Evolutionary conservation across 2,888 invertebrate species (phyloP).

Genomic region (Drosophila merina): DNA sequence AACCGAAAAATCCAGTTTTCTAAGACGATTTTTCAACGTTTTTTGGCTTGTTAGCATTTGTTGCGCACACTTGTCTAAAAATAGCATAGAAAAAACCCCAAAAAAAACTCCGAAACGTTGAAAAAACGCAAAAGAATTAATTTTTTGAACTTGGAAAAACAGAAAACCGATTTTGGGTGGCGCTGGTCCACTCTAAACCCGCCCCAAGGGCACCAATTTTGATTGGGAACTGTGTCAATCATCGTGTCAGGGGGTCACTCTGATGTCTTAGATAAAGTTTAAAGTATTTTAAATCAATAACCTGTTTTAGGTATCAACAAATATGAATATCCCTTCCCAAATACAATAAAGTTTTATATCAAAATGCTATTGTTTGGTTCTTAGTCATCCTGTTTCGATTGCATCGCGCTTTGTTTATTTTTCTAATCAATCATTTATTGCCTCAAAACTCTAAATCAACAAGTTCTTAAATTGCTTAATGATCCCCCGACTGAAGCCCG

Average conservation of each 20-base stretch:
- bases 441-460: slow-evolving; percentile 31
- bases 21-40: slow-evolving; percentile 31
- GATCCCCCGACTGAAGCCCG: slow-evolving; percentile 24
- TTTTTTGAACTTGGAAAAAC: slow-evolving; percentile 17
- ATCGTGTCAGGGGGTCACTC: slow-evolving; percentile 28
- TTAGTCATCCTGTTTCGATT: slow-evolving; percentile 20
- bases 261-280: not conserved
- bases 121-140: slow-evolving; percentile 4
- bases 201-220: slow-evolving; percentile 23
- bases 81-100: slow-evolving; percentile 19
- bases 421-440: slow-evolving; percentile 34
- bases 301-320: not conserved
- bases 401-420: slow-evolving; percentile 24
- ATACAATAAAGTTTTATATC: not conserved
- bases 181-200: slow-evolving; percentile 19
- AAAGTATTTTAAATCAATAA: not conserved
- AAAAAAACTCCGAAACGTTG: not conserved
- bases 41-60: slow-evolving; percentile 33
- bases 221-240: slow-evolving; percentile 37
- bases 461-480: slow-evolving; percentile 42
- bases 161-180: slow-evolving; percentile 19
- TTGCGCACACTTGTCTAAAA: slow-evolving; percentile 39
- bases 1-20: slow-evolving; percentile 14
- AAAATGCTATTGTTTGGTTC: too few species aligned
- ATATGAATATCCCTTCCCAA: not conserved